Evolutionary conservation across 2,113 vertebrate genomes (phyloP).

Genomic region (Propithecus coquereli): DNA sequence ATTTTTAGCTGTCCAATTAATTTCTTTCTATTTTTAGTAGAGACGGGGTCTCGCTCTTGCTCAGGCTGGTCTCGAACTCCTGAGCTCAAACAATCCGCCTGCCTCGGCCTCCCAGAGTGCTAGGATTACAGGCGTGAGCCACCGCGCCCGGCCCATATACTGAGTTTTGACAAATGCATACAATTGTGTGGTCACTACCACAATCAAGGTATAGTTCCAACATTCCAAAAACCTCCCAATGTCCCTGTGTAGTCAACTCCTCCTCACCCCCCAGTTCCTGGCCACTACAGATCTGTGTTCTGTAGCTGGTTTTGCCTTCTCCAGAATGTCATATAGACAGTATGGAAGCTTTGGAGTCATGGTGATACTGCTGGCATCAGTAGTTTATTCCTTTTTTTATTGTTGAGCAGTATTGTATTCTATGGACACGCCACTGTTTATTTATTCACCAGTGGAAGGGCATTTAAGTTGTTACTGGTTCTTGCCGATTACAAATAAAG

Average conservation of each 20-base stretch:
- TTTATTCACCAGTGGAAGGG: not conserved
- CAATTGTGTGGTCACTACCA: not conserved
- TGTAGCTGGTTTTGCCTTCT: not conserved
- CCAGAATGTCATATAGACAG: not conserved
- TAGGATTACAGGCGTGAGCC: too few species aligned
- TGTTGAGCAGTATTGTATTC: not conserved
- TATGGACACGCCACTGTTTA: not conserved
- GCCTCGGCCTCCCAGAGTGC: too few species aligned
- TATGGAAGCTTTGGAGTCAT: not conserved
- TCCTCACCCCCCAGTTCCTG: not conserved
- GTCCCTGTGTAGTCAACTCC: not conserved
- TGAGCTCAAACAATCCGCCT: too few species aligned
- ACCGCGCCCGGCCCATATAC: too few species aligned
- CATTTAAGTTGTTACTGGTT: not conserved
- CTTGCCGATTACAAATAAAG: not conserved
- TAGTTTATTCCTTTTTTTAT: conserved; percentile 23
- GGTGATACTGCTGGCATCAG: not conserved
- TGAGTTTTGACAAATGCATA: not conserved
- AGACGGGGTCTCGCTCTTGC: too few species aligned
- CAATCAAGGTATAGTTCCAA: not conserved
- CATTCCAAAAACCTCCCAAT: not conserved
- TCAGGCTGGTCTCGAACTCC: too few species aligned
- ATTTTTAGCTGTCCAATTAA: too few species aligned
- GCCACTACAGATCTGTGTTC: not conserved
- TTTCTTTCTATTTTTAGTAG: too few species aligned